phyloP scores from a whole-genome alignment of 1,140 invertebrate species.

The Musca vetustissima region DNA sequence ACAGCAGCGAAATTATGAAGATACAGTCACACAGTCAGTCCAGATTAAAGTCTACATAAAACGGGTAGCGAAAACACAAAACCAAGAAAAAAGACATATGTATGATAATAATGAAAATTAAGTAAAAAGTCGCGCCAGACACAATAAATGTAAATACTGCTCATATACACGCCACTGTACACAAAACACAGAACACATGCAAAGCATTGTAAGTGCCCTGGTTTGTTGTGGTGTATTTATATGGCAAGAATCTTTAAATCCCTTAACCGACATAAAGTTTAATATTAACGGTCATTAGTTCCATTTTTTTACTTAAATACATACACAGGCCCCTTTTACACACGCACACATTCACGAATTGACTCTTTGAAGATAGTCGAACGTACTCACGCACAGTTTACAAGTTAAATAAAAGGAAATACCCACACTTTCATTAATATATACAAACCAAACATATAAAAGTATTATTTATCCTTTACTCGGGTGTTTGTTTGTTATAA shows the following conservation, averaged over 20 bases:
- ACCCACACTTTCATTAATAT: no score
- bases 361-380: no score
- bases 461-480: no score
- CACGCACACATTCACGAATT: neutral
- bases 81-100: neutral
- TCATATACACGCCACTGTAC: neutral
- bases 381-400: no score
- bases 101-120: conserved; percentile 19
- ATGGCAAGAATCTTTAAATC: neutral
- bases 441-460: no score
- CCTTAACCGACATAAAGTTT: conserved; percentile 18
- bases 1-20: neutral
- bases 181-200: neutral
- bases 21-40: no score
- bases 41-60: no score
- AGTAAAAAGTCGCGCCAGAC: conserved; percentile 22
- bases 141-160: conserved; percentile 16
- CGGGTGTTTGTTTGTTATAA: no score
- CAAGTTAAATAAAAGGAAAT: no score
- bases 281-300: conserved; percentile 16
- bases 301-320: conserved; percentile 1
- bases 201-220: no score
- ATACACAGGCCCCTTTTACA: no score
- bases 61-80: no score
- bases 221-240: neutral